Base-by-base conservation (phyloP, 2,113 vertebrate species). In the Atrichornis clamosus region DNA sequence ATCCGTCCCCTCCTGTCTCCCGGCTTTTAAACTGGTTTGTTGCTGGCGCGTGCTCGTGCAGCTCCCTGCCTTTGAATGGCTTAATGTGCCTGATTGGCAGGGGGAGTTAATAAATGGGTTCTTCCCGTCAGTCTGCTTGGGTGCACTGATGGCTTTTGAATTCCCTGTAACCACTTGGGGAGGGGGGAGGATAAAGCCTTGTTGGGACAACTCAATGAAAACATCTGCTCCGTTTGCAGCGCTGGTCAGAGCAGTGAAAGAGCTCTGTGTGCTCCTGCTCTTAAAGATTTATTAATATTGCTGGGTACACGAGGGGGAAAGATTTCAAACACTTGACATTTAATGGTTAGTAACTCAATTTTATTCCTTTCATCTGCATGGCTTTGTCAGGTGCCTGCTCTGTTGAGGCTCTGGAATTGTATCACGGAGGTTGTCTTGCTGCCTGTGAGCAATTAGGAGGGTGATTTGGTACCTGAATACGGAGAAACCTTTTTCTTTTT, bases 281-380 rank as follows among this genome's bases (percentile, higher is more conserved):
- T 21, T 74, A 39, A 89, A 97, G 93, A 97, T 97, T 95, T 96
- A 97, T 97, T 87, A 94, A 77, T 93, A 96, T 95, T 94, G 73
- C 91, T 68, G 76, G 33, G 92, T 95, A 78, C 87, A 6, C 47
- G 2, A 87, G 89, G 80, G 92, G 67, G 74, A 85, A 83, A 96
- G 91, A 94, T 94, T 95, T 96, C 95, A 88, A 94, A 64, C 33
- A n/a, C 92, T 96, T 95, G 94, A 96, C 91, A 75, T 90, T 97
- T 95, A 95, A 90, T 94, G 94, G 92, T 93, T 96, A 96, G 93
- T 96, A 97, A 96, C 85, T 96, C 92, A 95, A 89, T 96, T 96
- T 97, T 74, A 79, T 96, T 97, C 94, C 76, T 60, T 85, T 96
- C 91, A 85, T 96, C 95, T 95, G 92, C 90, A 85, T 41, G 85